phyloP scores from a whole-genome alignment of 23 tunicate genomes.

The Phallusia fumigata region DNA sequence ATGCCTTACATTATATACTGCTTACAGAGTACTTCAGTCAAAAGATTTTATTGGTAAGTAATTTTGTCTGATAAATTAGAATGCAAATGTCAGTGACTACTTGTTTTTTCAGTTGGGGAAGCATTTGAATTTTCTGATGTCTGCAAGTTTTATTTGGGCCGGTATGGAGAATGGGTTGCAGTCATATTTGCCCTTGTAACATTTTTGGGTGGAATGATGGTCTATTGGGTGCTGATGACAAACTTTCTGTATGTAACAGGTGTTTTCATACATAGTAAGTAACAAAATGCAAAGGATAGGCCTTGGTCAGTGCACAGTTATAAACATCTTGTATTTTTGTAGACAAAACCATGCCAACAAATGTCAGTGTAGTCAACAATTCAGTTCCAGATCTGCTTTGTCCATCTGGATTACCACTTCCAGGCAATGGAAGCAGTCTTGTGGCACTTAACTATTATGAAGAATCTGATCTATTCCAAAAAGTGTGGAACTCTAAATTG shows the following conservation, averaged over 20 bases:
- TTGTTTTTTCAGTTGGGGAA: constrained; percentile 34
- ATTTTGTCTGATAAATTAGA: background rate
- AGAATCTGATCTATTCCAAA: background rate
- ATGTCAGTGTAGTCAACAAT: background rate
- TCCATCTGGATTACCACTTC: constrained; percentile 28
- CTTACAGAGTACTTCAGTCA: constrained; percentile 72
- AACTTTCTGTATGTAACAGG: constrained; percentile 79
- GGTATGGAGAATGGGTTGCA: constrained; percentile 71
- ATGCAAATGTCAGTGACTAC: too few relatives aligned
- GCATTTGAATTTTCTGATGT: constrained; percentile 91
- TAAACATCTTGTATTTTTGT: background rate
- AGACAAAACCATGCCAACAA: background rate
- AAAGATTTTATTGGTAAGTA: constrained; percentile 58
- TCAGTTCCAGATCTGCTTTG: constrained; percentile 25
- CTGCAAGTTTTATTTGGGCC: constrained; percentile 64
- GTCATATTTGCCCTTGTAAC: constrained; percentile 70
- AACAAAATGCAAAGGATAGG: background rate
- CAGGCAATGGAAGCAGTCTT: background rate
- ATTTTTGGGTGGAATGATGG: constrained; percentile 95
- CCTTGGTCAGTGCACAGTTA: background rate
- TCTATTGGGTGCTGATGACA: constrained; percentile 93
- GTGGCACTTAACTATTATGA: background rate
- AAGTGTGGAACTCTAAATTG: constrained; percentile 44
- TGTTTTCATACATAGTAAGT: constrained; percentile 70
- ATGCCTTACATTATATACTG: constrained; percentile 73